Percentiles rank a stretch among this genome's conserved stretches.
Conservation (phyloP, 2,797 vertebrate species). For the Rhynchotus rufescens region DNA sequence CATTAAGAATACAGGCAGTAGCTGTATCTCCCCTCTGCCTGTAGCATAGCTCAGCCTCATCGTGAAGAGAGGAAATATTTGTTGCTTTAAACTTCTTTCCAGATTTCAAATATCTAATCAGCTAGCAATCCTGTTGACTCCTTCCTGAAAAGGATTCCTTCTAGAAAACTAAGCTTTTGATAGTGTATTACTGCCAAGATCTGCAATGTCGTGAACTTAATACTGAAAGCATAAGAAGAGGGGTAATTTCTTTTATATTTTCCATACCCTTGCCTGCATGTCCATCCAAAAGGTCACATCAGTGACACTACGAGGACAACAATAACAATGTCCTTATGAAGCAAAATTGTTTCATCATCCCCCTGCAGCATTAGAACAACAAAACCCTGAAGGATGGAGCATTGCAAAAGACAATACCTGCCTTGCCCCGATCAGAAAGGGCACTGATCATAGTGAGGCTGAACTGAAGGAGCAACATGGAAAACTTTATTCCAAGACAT, state of each 20-base stretch:
- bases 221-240: neutral
- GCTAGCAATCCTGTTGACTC: neutral
- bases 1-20: neutral
- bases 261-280: neutral
- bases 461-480: fast-evolving
- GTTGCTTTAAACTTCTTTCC: neutral
- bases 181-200: neutral
- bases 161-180: neutral
- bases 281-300: neutral
- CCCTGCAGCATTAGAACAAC: slow-evolving; percentile 32
- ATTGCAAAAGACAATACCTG: neutral
- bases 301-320: neutral
- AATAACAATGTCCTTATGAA: neutral
- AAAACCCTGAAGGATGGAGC: neutral
- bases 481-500: neutral
- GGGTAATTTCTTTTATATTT: neutral
- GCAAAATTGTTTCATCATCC: slow-evolving; percentile 32
- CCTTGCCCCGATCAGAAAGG: neutral
- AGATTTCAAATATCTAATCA: neutral
- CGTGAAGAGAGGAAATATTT: neutral
- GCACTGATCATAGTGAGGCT: fast-evolving
- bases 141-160: neutral
- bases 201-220: neutral
- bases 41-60: neutral
- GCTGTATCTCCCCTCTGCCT: neutral